Percentiles rank a stretch among this genome's conserved stretches.
Evolutionary conservation across 2,888 invertebrate species (phyloP).

Genomic region (Rugalucina vietnamica): DNA sequence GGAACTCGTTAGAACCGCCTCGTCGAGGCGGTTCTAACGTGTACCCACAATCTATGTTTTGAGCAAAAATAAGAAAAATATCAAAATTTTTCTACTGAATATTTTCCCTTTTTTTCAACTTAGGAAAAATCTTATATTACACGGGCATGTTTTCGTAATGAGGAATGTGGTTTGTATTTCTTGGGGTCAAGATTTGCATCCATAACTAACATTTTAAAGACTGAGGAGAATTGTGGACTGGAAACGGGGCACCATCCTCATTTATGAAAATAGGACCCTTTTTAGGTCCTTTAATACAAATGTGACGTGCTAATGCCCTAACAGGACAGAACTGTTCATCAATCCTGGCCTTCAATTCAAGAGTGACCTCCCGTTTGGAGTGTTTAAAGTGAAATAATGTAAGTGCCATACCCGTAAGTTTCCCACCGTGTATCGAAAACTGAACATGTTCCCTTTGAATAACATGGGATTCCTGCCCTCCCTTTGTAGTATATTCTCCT

Average conservation of each 20-base stretch:
- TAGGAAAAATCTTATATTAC: no score
- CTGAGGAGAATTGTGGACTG: background rate
- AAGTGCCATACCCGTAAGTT: background rate
- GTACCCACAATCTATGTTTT: no score
- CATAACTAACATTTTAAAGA: background rate
- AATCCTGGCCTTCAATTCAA: background rate
- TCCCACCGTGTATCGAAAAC: background rate
- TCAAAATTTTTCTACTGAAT: no score
- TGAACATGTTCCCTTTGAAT: slow-evolving; percentile 11
- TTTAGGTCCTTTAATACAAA: background rate
- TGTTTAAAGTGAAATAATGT: slow-evolving; percentile 17
- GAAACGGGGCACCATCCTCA: background rate
- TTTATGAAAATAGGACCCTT: slow-evolving; percentile 26
- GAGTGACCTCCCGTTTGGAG: slow-evolving; percentile 7
- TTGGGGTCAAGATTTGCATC: background rate
- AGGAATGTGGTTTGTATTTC: slow-evolving; percentile 17
- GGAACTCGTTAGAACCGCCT: no score
- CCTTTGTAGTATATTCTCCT: background rate
- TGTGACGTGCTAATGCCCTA: background rate
- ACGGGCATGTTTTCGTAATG: no score
- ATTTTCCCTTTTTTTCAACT: no score
- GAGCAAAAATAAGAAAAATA: no score
- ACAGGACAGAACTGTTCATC: slow-evolving; percentile 30
- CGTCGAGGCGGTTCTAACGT: no score
- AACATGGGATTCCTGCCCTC: background rate